Percentiles rank a stretch among this genome's conserved stretches.
These are phyloP conservation scores for Seison nebaliae DNA, from an alignment of 1,140 invertebrate species.

Conservation along the genomic window DNA sequence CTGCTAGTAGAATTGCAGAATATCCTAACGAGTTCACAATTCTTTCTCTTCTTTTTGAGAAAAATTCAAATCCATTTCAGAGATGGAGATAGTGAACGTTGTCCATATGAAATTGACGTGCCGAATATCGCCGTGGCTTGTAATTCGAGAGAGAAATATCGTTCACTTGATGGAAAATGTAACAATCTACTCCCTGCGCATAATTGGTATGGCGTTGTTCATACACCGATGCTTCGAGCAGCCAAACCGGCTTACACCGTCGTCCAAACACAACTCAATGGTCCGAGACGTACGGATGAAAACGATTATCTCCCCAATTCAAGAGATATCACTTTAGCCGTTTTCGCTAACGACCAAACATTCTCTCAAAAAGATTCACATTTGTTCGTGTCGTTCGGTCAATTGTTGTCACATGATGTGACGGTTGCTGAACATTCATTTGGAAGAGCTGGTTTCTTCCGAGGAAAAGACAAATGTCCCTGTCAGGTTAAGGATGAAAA, in stretches of 20 bases:
- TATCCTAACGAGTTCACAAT: too few species aligned
- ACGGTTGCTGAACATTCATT: too few species aligned
- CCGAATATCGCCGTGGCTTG: not conserved
- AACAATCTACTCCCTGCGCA: slow-evolving; percentile 7
- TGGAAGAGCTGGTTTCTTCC: slow-evolving; percentile 3
- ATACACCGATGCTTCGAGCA: slow-evolving; percentile 6
- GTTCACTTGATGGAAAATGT: slow-evolving; percentile 10
- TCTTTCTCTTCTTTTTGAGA: too few species aligned
- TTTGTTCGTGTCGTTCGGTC: slow-evolving; percentile 15
- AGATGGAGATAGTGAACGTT: not conserved
- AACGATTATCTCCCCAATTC: slow-evolving; percentile 3
- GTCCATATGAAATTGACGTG: not conserved
- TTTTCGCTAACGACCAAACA: slow-evolving; percentile 1
- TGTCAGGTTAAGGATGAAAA: not conserved
- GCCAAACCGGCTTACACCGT: slow-evolving; percentile 5
- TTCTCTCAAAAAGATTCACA: slow-evolving; percentile 7
- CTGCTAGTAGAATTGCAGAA: too few species aligned
- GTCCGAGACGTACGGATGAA: slow-evolving; percentile 2
- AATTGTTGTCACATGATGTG: slow-evolving; percentile 17
- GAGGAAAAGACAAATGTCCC: not conserved
- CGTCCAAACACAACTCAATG: not conserved
- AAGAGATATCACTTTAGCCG: not conserved
- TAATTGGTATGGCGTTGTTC: slow-evolving; percentile 1
- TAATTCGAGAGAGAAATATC: slow-evolving; percentile 2
- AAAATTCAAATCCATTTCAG: too few species aligned